Evolutionary conservation across 1,140 invertebrate genomes (phyloP).

Genomic region (Eriocheir sinensis): DNA sequence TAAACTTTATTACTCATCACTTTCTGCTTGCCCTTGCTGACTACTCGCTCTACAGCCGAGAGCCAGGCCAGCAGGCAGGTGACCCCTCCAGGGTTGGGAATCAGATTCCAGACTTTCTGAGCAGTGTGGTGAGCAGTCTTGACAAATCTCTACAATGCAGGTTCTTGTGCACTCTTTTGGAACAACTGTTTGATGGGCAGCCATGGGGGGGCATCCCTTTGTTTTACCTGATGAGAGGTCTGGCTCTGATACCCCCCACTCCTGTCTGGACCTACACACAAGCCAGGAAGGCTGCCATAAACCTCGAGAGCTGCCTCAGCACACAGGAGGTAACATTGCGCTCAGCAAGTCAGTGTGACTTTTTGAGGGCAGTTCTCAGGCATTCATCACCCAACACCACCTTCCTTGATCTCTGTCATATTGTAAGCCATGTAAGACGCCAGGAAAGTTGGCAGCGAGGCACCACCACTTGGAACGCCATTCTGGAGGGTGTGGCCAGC

Average conservation of each 20-base stretch:
- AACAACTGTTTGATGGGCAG: slow-evolving; percentile 56
- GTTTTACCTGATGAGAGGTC: slow-evolving; percentile 49
- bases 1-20: slow-evolving; percentile 56
- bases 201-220: slow-evolving; percentile 68
- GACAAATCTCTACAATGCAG: neutral
- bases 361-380: slow-evolving; percentile 57
- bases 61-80: neutral
- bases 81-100: slow-evolving; percentile 31
- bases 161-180: slow-evolving; percentile 35
- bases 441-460: slow-evolving; percentile 67
- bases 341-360: slow-evolving; percentile 70
- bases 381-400: slow-evolving; percentile 31
- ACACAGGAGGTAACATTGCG: slow-evolving; percentile 65
- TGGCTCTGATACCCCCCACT: slow-evolving; percentile 38
- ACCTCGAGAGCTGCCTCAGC: slow-evolving; percentile 62
- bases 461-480: slow-evolving; percentile 35
- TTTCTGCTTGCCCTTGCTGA: slow-evolving; percentile 66
- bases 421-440: slow-evolving; percentile 61
- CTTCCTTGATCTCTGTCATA: slow-evolving; percentile 61
- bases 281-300: slow-evolving; percentile 52
- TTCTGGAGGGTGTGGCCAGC: neutral
- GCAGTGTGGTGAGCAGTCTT: neutral
- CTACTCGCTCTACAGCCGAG: slow-evolving; percentile 67
- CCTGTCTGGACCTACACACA: slow-evolving; percentile 52
- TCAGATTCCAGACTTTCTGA: slow-evolving; percentile 42